Percentiles rank a stretch among this genome's conserved stretches.
Conservation (phyloP, 2,888 invertebrate genomes). For the Yponomeuta evonymella region DNA sequence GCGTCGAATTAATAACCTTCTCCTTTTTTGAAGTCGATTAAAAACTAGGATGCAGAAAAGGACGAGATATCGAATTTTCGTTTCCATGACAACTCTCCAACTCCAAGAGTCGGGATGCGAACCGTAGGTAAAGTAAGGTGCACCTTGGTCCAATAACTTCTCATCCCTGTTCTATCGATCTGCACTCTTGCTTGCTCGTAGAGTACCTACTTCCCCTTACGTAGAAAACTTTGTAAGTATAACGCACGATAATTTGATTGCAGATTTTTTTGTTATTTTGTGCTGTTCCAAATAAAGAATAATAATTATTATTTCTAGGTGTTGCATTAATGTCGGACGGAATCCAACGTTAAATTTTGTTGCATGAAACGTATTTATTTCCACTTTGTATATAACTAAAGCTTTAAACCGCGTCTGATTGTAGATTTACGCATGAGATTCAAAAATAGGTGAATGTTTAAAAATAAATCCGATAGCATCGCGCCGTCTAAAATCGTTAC, state of each 20-base stretch:
- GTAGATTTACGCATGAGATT: background rate
- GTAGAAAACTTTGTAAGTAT: background rate
- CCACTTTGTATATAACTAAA: too few species aligned
- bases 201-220: background rate
- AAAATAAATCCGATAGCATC: background rate
- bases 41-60: background rate
- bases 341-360: background rate
- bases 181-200: background rate
- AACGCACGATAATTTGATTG: too few species aligned
- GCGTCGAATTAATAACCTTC: too few species aligned
- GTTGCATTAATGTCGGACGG: background rate
- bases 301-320: background rate
- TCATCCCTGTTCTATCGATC: slow-evolving; percentile 13
- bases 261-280: too few species aligned
- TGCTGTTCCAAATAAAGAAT: too few species aligned
- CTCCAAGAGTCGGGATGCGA: background rate
- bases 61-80: background rate
- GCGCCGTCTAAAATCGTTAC: background rate
- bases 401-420: too few species aligned
- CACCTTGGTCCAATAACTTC: background rate
- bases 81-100: background rate
- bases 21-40: too few species aligned
- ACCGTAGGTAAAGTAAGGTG: background rate
- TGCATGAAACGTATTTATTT: background rate
- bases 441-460: background rate